Percentiles rank a stretch among this genome's conserved stretches.
phyloP scores from a whole-genome alignment of 2,888 invertebrate genomes.

The Eupithecia insigniata region DNA sequence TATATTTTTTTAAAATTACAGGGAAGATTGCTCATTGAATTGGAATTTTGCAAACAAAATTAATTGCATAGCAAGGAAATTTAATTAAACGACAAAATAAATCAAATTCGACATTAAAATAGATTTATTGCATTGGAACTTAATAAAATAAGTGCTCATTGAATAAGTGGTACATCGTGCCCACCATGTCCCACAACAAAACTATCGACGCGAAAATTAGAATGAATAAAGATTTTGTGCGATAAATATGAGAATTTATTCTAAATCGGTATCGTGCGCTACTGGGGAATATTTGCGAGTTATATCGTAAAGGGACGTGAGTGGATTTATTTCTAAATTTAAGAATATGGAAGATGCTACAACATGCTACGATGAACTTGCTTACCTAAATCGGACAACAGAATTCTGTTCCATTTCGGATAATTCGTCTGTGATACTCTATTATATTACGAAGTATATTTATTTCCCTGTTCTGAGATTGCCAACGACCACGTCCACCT shows the following conservation, averaged over 20 bases:
- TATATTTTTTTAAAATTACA: too few relatives aligned
- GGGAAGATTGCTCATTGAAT: too few relatives aligned
- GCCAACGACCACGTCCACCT: not conserved
- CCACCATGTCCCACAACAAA: slow-evolving; percentile 22
- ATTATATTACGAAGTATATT: not conserved
- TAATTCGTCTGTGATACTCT: not conserved
- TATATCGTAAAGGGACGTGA: slow-evolving; percentile 25
- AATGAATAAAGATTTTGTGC: slow-evolving; percentile 39
- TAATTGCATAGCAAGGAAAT: too few relatives aligned
- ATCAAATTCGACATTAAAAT: too few relatives aligned
- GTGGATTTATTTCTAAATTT: slow-evolving; percentile 19
- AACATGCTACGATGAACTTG: not conserved
- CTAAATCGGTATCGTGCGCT: slow-evolving; percentile 32
- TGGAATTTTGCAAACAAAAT: too few relatives aligned
- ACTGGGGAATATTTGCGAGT: slow-evolving; percentile 27
- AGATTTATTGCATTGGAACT: too few relatives aligned
- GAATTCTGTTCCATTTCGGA: not conserved
- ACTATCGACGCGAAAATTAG: slow-evolving; percentile 40
- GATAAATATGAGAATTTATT: slow-evolving; percentile 36
- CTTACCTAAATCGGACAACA: not conserved
- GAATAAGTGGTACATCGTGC: too few relatives aligned
- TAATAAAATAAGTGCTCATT: too few relatives aligned
- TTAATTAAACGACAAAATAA: too few relatives aligned
- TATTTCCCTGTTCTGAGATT: not conserved
- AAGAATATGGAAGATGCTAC: not conserved